Percentiles rank a stretch among this genome's conserved stretches.
These are phyloP conservation scores for Lithobates sylvaticus DNA, from an alignment of 2,797 vertebrate species.

Conservation along the genomic window DNA sequence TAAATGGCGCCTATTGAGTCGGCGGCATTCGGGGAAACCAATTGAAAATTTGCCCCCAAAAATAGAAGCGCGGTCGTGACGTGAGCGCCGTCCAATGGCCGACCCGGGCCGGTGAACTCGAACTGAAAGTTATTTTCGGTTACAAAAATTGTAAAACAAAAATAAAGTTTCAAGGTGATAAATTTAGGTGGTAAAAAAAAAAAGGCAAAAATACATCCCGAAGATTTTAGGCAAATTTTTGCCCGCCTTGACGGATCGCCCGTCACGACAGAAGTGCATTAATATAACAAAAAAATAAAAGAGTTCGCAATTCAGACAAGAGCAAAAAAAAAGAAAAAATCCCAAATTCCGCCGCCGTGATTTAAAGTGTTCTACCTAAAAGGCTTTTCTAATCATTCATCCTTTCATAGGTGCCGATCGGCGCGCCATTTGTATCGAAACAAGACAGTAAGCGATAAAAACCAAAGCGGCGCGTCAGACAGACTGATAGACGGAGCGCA, in stretches of 20 bases:
- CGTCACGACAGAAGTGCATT: background rate
- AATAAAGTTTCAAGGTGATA: background rate
- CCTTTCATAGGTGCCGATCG: background rate
- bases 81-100: too few species aligned
- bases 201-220: background rate
- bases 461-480: background rate
- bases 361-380: slow-evolving; percentile 29
- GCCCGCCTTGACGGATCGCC: slow-evolving; percentile 6
- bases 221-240: slow-evolving; percentile 36
- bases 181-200: slow-evolving; percentile 22
- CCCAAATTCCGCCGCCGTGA: background rate
- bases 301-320: background rate
- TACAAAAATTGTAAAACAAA: background rate
- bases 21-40: too few species aligned
- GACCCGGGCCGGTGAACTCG: too few species aligned
- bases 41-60: too few species aligned
- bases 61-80: too few species aligned
- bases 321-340: background rate
- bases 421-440: slow-evolving; percentile 16
- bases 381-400: slow-evolving; percentile 38
- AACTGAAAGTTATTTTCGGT: background rate
- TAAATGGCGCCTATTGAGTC: too few species aligned
- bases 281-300: slow-evolving; percentile 17
- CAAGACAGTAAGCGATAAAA: slow-evolving; percentile 41
- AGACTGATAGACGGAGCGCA: background rate